Evolutionary conservation across 2,888 invertebrate species (phyloP), one percentile per base, ranked within the genome.

Genomic region (Sympetrum striolatum): DNA sequence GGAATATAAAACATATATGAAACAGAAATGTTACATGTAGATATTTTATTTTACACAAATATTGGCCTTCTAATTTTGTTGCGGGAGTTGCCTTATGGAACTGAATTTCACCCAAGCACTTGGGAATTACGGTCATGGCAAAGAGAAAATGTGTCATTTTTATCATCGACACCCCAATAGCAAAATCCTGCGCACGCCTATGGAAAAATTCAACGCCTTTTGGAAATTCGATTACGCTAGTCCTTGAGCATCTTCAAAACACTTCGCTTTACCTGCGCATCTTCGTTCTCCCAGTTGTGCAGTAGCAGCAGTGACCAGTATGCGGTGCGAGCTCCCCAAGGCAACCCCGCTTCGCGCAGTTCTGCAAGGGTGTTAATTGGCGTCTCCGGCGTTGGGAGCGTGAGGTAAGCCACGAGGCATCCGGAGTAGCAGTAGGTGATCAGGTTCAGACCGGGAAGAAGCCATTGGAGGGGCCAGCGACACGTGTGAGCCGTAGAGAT

Each of bases 381-480:
- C 18, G 60, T 60, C 60, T 86, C 86, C 1, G 86, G 86, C 0
- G 86, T 60, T 12, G 86, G 86, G 22, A 58, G 86, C 37, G 86
- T 86, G 35, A 86, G 86, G 37, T 86, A 86, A 15, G 86, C 86
- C 1, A 60, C 86, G 22, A 86, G 64, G 25, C 86, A 86, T 31
- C 86, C 86, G 22, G 86, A 86, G 60, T 86, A 86, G 37, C 60
- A 86, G 37, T 86, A 86, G 22, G 86, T 86, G 37, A 86, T 86
- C 39, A 86, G 86, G 64, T 86, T 86, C 8, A 86, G 86, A 5
- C 86, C 86, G 2, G 86, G 86, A 6, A 86, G 60, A n/a, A 86
- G 35, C 86, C 86, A 86, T n/a, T 86, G 86, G 14, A 86, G 86
- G n/a, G 86, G 86, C 86, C 86, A 86, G 18, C 86, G 86, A 0